phyloP scores from a whole-genome alignment of 1,140 invertebrate genomes.

The Thaumatotibia leucotreta region DNA sequence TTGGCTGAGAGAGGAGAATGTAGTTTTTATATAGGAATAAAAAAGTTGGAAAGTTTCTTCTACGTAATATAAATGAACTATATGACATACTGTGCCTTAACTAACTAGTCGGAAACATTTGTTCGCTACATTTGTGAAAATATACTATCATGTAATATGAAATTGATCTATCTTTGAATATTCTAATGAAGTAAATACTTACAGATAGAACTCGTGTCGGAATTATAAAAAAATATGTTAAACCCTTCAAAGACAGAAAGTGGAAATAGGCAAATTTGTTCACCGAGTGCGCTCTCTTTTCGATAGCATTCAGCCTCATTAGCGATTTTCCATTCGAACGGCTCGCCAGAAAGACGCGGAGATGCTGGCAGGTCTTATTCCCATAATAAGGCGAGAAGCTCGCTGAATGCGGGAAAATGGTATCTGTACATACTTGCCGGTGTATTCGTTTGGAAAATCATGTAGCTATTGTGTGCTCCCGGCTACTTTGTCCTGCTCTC shows the following conservation, averaged over 20 bases:
- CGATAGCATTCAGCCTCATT: constrained; percentile 47
- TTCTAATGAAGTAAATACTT: not conserved
- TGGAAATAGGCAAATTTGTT: constrained; percentile 42
- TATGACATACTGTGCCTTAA: too few relatives aligned
- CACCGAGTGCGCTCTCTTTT: constrained; percentile 32
- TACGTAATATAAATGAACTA: too few relatives aligned
- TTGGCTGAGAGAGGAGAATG: too few relatives aligned
- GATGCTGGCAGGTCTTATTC: constrained; percentile 34
- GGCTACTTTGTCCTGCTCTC: not conserved
- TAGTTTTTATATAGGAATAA: too few relatives aligned
- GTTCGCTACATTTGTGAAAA: too few relatives aligned
- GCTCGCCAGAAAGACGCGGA: constrained; percentile 29
- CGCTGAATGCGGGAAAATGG: constrained; percentile 1
- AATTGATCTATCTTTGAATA: not conserved
- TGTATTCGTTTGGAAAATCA: constrained; percentile 2
- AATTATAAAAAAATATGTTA: not conserved
- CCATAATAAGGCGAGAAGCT: constrained; percentile 27
- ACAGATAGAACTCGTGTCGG: not conserved
- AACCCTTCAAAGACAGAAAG: constrained; percentile 17
- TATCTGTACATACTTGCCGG: not conserved
- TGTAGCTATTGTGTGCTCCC: not conserved
- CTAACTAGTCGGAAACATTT: too few relatives aligned
- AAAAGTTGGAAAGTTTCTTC: too few relatives aligned
- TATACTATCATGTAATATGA: too few relatives aligned
- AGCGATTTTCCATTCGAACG: constrained; percentile 52